Base-by-base conservation (phyloP, 2,797 vertebrate species). In the Poeciliopsis gracilis region DNA sequence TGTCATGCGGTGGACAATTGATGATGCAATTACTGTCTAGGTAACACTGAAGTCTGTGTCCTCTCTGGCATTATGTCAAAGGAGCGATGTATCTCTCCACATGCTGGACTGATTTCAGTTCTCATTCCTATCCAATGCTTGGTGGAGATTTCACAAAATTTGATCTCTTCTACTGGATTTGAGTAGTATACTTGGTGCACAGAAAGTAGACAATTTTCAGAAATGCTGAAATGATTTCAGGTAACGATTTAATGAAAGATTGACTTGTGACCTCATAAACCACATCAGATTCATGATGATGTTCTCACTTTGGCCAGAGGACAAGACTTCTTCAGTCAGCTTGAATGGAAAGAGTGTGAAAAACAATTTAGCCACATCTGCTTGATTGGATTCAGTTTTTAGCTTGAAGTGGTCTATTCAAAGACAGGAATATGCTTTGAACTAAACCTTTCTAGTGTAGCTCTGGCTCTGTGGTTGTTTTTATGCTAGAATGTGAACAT, bases 11-110 rank as follows among this genome's bases (percentile, higher is more conserved):
- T 87, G 72, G 79, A 87, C 93, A 93, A 95, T 91, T 93, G 91
- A 94, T 95, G 93, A 92, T 92, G 91, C 91, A 92, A 94, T 94
- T 94, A 94, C 89, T 88, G 84, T 84, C 83, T 72, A 71, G 90
- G 88, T 91, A 90, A 92, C 89, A 87, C 83, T 73, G 49, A 92
- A 90, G 88, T 90, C 89, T 82, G 82, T 83, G 84, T 85, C 82
- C 84, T 86, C 85, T 89, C 80, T 55, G 87, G 86, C 77, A 33
- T 80, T 81, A 38, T 46, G 70, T 79, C 82, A 75, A 18, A 12
- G 46, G 57, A 87, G 84, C 51, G 63, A 87, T 91, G 85, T 81
- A 88, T 91, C 88, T 87, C 81, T 51, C 75, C 72, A 78, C 79
- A 70, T 78, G 53, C 77, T 41, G 49, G 28, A 69, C 69, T 77